Percentiles rank a stretch among this genome's conserved stretches.
Conservation (phyloP, 2,797 vertebrate species). For the Champsocephalus gunnari region DNA sequence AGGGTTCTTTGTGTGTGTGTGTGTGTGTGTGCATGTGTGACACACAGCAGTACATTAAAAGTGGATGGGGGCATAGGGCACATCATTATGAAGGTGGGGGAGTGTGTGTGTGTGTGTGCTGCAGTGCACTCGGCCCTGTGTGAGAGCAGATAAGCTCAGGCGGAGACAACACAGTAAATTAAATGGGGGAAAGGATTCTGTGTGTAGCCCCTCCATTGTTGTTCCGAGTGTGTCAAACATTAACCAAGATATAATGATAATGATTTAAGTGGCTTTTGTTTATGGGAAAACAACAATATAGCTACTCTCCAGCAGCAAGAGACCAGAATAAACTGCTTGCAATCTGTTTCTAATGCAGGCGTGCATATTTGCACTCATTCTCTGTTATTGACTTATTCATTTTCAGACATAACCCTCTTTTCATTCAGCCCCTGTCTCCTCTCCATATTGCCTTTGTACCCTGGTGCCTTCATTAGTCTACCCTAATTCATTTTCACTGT, state of each 20-base stretch:
- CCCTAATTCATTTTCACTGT: constrained; percentile 57
- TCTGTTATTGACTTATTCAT: constrained; percentile 54
- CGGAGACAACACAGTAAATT: constrained; percentile 70
- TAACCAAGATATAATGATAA: constrained; percentile 43
- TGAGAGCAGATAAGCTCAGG: constrained; percentile 67
- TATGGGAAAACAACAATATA: constrained; percentile 22
- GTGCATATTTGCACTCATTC: constrained; percentile 30
- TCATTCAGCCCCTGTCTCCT: constrained; percentile 34
- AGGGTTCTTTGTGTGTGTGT: constrained; percentile 1
- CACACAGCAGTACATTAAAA: constrained; percentile 74
- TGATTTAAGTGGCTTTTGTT: constrained; percentile 48
- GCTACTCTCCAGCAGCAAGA: constrained; percentile 23
- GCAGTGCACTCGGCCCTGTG: constrained; percentile 65
- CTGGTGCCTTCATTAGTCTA: constrained; percentile 59
- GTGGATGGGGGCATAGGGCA: constrained; percentile 75
- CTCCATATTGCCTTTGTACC: constrained; percentile 69
- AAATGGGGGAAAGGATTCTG: constrained; percentile 54
- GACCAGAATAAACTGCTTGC: constrained; percentile 40
- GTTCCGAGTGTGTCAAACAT: constrained; percentile 53
- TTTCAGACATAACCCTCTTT: constrained; percentile 35
- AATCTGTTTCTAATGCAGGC: constrained; percentile 28
- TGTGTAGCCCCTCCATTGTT: constrained; percentile 61
- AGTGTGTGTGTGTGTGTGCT: constrained; percentile 36
- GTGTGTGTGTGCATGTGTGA: constrained; percentile 15
- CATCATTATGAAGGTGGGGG: constrained; percentile 68